Conservation (phyloP, 2,888 invertebrate species). For the Volucella inanis region DNA sequence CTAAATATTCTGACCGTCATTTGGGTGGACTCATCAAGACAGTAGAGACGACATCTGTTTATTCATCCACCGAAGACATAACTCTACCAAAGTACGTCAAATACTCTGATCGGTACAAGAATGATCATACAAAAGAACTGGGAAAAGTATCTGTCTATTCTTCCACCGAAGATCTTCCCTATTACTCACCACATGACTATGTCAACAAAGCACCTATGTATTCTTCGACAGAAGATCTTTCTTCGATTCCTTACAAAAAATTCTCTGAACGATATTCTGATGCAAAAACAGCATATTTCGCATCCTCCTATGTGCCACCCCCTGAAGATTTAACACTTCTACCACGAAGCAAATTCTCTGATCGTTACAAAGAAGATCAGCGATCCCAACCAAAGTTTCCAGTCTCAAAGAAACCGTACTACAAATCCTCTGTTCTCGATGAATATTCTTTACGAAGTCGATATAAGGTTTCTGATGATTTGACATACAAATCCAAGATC, state of each 20-base stretch:
- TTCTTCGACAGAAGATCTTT: constrained; percentile 54
- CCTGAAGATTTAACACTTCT: constrained; percentile 34
- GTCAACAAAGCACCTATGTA: constrained; percentile 30
- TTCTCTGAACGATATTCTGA: constrained; percentile 52
- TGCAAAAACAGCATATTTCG: neutral
- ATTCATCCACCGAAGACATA: constrained; percentile 63
- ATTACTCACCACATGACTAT: constrained; percentile 38
- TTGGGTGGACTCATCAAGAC: constrained; percentile 61
- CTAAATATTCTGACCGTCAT: constrained; percentile 50
- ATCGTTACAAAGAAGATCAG: constrained; percentile 53
- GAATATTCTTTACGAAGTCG: constrained; percentile 38
- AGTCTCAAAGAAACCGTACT: constrained; percentile 28
- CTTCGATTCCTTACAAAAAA: constrained; percentile 27
- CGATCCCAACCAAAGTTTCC: constrained; percentile 23
- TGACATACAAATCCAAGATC: constrained; percentile 24
- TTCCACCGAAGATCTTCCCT: constrained; percentile 48
- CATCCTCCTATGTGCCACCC: neutral
- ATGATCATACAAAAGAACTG: constrained; percentile 1
- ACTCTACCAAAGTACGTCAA: constrained; percentile 41
- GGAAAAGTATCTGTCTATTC: constrained; percentile 48
- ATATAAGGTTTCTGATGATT: constrained; percentile 45
- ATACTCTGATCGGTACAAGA: constrained; percentile 62
- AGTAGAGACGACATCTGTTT: constrained; percentile 61
- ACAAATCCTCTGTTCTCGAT: constrained; percentile 36
- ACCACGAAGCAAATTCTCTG: constrained; percentile 60